These are phyloP conservation scores for Tachuris rubrigastra DNA, from an alignment of 2,113 vertebrate species.

Conservation along the genomic window DNA sequence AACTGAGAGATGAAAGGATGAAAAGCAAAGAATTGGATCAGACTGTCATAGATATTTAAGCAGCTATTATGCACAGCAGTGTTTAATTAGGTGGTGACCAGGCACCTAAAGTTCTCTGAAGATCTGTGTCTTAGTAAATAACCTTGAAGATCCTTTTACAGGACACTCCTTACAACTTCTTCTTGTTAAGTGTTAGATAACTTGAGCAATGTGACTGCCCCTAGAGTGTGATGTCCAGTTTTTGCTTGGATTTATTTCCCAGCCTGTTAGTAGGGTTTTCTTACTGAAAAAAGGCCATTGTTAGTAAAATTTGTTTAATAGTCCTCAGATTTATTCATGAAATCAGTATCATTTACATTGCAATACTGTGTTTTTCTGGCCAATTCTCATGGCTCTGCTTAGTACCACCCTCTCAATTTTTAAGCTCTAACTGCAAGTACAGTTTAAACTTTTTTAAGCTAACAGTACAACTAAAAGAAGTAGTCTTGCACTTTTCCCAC, in stretches of 20 bases:
- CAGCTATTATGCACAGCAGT: neutral
- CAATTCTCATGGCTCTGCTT: neutral
- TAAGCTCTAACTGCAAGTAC: neutral
- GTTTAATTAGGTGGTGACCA: neutral
- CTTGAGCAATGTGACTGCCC: neutral
- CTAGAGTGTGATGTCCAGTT: neutral
- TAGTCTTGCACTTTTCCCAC: neutral
- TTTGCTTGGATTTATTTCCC: neutral
- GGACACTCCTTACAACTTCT: neutral
- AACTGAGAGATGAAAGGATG: conserved; percentile 1
- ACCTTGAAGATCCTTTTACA: neutral
- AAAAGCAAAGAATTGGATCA: neutral
- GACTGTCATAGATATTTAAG: neutral
- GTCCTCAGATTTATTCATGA: neutral
- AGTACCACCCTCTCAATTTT: neutral
- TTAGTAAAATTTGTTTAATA: neutral
- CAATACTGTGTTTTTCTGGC: neutral
- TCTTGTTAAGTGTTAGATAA: neutral
- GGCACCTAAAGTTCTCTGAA: neutral
- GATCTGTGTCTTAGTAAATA: neutral
- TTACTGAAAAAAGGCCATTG: neutral
- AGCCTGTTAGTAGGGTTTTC: neutral
- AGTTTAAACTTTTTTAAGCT: neutral
- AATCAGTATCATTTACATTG: neutral
- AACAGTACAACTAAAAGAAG: neutral